These are phyloP conservation scores for Catalaphyllia jardinei DNA, from an alignment of 64 coral and sea anemone species.

Conservation along the genomic window DNA sequence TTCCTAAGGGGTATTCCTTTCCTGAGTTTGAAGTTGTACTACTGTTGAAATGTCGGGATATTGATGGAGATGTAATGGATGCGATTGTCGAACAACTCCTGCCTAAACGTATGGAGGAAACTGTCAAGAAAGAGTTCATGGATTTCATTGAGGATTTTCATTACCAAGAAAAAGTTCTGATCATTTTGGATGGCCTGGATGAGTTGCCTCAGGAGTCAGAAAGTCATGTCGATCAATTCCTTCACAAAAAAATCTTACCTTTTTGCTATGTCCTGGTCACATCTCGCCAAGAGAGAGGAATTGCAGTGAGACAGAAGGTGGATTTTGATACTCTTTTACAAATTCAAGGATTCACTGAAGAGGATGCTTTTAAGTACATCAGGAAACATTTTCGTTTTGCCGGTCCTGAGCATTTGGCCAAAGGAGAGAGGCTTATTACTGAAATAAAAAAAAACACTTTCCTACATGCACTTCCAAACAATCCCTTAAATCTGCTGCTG, in stretches of 20 bases:
- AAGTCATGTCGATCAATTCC: neutral
- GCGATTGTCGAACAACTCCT: conserved; percentile 18
- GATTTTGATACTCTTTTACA: conserved; percentile 7
- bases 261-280: conserved; percentile 10
- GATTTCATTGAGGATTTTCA: conserved; percentile 8
- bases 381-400: conserved; percentile 6
- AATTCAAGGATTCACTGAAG: conserved; percentile 19
- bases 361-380: neutral
- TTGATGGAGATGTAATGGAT: conserved; percentile 24
- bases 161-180: conserved; percentile 2
- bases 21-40: conserved; percentile 7
- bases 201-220: neutral
- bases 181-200: conserved; percentile 29
- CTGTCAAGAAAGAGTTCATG: neutral
- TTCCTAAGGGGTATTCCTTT: neutral
- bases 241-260: neutral
- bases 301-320: neutral
- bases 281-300: conserved; percentile 32
- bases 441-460: neutral
- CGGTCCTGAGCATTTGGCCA: neutral
- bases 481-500: conserved; percentile 35
- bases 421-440: conserved; percentile 14
- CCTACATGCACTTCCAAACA: conserved; percentile 4
- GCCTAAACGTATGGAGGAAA: neutral
- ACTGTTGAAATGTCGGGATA: conserved; percentile 30